Percentiles rank a stretch among this genome's conserved stretches.
Conservation (phyloP, 2,797 vertebrate species). For the Potorous gilbertii region DNA sequence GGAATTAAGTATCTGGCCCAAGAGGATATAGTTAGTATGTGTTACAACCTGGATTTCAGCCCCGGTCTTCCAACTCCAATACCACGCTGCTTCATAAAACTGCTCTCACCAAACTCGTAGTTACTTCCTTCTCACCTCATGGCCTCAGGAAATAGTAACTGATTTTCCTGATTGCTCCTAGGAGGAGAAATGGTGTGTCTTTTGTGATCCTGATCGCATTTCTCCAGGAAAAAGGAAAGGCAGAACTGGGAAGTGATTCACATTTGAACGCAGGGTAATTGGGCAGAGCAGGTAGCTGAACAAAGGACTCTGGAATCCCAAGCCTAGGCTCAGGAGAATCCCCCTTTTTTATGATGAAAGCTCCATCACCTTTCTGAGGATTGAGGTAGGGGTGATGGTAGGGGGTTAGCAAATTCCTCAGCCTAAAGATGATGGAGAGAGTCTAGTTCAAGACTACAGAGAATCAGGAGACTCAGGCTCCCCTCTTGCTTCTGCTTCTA, state of each 20-base stretch:
- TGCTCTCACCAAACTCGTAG: neutral
- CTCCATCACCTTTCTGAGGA: neutral
- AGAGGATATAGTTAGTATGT: neutral
- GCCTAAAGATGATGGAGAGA: neutral
- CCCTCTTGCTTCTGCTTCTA: neutral
- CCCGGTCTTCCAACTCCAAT: neutral
- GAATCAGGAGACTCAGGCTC: neutral
- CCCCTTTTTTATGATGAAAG: neutral
- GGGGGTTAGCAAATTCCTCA: neutral
- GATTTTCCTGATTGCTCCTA: constrained; percentile 58
- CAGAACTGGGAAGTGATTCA: constrained; percentile 29
- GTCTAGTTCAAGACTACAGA: constrained; percentile 1
- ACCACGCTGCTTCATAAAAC: neutral
- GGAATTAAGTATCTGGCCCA: neutral
- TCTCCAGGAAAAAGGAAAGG: constrained; percentile 52
- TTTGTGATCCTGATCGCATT: neutral
- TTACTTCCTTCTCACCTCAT: constrained; percentile 4
- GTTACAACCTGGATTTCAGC: neutral
- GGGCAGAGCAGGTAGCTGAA: neutral
- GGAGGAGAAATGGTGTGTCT: neutral
- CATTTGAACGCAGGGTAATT: neutral
- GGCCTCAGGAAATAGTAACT: constrained; percentile 40
- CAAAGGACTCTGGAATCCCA: constrained; percentile 6
- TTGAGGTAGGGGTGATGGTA: neutral
- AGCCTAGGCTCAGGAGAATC: neutral